Evolutionary conservation across 2,888 invertebrate genomes (phyloP).

Genomic region (Polydesmus complanatus): DNA sequence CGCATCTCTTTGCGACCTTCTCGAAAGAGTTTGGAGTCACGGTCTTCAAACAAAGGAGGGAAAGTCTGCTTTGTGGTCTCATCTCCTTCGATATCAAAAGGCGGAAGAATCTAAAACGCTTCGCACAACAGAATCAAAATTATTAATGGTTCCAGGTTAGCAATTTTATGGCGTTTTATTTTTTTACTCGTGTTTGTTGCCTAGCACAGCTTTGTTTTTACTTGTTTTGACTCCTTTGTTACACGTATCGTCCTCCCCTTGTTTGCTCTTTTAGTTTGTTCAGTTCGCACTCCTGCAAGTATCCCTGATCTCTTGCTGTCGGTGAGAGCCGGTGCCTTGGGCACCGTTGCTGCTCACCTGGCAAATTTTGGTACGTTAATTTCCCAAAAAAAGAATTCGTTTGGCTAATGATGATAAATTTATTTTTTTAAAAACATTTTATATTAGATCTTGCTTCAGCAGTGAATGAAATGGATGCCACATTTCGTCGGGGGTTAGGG

Average conservation of each 20-base stretch:
- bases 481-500: background rate
- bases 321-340: constrained; percentile 21
- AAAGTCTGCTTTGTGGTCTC: constrained; percentile 94
- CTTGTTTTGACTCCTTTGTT: background rate
- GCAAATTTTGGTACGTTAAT: constrained; percentile 22
- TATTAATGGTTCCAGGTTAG: constrained; percentile 46
- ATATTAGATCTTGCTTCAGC: background rate
- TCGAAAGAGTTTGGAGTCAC: constrained; percentile 96
- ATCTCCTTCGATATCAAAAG: constrained; percentile 78
- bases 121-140: background rate
- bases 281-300: constrained; percentile 6
- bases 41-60: constrained; percentile 91
- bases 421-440: constrained; percentile 30
- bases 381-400: background rate
- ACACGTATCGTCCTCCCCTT: background rate
- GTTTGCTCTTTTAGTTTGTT: background rate
- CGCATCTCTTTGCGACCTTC: constrained; percentile 89
- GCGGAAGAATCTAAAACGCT: constrained; percentile 50
- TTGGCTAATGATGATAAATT: background rate
- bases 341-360: constrained; percentile 21
- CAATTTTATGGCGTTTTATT: constrained; percentile 14
- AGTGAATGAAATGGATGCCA: background rate
- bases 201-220: constrained; percentile 6
- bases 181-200: constrained; percentile 17
- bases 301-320: constrained; percentile 19